Evolutionary conservation across 2,113 vertebrate genomes (phyloP).

Genomic region (Grus americana): DNA sequence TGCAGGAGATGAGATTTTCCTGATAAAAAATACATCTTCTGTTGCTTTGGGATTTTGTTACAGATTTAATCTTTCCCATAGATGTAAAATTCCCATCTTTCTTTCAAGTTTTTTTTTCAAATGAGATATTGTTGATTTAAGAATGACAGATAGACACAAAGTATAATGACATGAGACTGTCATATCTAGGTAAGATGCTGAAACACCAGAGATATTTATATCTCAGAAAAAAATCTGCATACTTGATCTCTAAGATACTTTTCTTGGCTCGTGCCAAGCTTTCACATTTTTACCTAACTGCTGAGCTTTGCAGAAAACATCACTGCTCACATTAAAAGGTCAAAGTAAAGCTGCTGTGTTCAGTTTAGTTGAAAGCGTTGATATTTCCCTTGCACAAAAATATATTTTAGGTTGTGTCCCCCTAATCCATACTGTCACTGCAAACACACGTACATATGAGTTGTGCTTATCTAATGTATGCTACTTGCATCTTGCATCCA

Average conservation of each 20-base stretch:
- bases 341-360: not conserved
- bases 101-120: not conserved
- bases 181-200: not conserved
- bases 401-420: not conserved
- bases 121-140: not conserved
- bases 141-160: not conserved
- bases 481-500: not conserved
- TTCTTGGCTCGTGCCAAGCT: not conserved
- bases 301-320: conserved; percentile 14
- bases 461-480: not conserved
- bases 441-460: not conserved
- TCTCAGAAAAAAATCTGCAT: not conserved
- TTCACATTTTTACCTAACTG: not conserved
- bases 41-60: not conserved
- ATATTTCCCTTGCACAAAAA: not conserved
- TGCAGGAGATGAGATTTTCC: not conserved
- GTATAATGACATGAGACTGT: not conserved
- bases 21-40: not conserved
- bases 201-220: not conserved
- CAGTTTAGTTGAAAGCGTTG: not conserved
- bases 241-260: not conserved
- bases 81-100: not conserved
- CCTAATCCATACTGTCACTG: not conserved
- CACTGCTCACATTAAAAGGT: not conserved
- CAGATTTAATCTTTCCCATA: not conserved